Conservation (phyloP, 2,113 vertebrate genomes). For the Murina feae region DNA sequence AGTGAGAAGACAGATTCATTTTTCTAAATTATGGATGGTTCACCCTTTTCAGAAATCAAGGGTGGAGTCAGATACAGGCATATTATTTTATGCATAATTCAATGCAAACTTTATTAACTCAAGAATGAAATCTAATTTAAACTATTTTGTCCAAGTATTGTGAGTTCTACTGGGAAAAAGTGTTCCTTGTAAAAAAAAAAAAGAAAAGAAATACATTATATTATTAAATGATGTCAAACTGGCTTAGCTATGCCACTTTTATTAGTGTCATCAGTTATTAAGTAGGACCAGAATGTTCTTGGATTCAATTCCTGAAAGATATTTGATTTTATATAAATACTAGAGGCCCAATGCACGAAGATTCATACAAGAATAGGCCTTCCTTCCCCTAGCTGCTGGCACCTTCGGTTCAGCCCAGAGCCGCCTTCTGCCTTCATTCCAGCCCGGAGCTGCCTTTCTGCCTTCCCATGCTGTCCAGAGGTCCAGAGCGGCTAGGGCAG, state of each 20-base stretch:
- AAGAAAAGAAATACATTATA: neutral
- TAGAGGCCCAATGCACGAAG: too few species aligned
- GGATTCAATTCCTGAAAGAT: neutral
- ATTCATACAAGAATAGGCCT: too few species aligned
- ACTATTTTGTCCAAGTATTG: neutral
- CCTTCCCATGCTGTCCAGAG: too few species aligned
- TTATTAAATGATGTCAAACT: slow-evolving; percentile 10
- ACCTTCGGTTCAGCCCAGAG: too few species aligned
- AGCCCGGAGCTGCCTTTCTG: too few species aligned
- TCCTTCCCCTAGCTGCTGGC: too few species aligned
- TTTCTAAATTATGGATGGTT: neutral
- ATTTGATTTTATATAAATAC: neutral
- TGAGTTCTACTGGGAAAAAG: neutral
- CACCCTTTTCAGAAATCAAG: neutral
- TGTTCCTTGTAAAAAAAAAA: neutral
- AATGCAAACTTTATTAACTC: neutral
- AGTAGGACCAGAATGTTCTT: slow-evolving; percentile 1
- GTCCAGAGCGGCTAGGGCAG: too few species aligned
- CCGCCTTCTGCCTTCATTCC: too few species aligned
- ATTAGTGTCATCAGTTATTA: neutral
- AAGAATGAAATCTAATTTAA: neutral
- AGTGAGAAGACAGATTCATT: neutral
- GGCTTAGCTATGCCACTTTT: neutral
- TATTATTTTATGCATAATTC: neutral
- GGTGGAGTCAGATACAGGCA: neutral